Evolutionary conservation across 2,888 invertebrate genomes (phyloP), one percentile per base, ranked within the genome.

Genomic region (Eremobia ochroleuca): DNA sequence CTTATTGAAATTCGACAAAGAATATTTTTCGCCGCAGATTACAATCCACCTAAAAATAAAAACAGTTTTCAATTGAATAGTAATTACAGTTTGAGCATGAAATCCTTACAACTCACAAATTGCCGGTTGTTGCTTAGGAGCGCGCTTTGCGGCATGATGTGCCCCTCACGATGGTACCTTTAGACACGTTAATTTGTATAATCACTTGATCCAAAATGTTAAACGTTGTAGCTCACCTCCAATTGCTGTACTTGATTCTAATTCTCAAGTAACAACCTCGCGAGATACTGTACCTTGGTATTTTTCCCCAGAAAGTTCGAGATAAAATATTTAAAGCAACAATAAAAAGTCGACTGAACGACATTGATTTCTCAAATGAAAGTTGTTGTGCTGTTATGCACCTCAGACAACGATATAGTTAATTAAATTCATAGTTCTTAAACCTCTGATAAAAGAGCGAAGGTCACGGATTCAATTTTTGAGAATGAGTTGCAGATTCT

Each of bases 161-260:
- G 88, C 88, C 85, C 83, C 89, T 92, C 93, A 92, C 92, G 93
- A 92, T 82, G 90, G 88, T 89, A 87, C 87, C 87, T 92, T 91
- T 86, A 91, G 94, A 94, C 94, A 93, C 92, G 84, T 92, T 95
- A 93, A 94, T 95, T 92, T 91, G 89, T 93, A 90, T 92, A 92
- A 94, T 94, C 79, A 85, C 68, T 92, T 70, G 73, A 76, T 91
- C 88, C 85, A 89, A 90, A 90, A 91, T 85, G 86, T 90, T 88
- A 69, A 88, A 81, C 78, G 82, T 88, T 82, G 77, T 73, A 84
- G 58, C 73, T 75, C 74, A 66, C 71, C 79, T 80, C 34, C 77
- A 81, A 83, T 81, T 79, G 75, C 72, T 37, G 73, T 78, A 77
- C 82, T 82, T 81, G 70, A 81, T 81, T 62, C 77, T 85, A 79